Evolutionary conservation across 2,797 vertebrate genomes (phyloP).

Genomic region (Rhinatrema bivittatum): DNA sequence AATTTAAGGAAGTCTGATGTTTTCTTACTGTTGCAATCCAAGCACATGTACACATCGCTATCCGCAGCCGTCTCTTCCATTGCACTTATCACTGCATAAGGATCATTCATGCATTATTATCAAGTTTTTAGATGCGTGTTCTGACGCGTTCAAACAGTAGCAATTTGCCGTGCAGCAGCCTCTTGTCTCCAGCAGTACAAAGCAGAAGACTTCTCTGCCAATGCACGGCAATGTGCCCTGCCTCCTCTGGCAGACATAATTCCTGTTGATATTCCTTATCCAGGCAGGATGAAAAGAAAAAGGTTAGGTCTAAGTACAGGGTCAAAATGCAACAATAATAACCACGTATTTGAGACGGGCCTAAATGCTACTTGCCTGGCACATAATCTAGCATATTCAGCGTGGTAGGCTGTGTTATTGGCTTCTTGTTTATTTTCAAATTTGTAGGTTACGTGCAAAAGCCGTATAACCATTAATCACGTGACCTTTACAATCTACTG

Average conservation of each 20-base stretch:
- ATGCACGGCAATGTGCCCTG: too few relatives aligned
- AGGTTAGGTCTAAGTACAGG: conserved; percentile 27
- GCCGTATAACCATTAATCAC: too few relatives aligned
- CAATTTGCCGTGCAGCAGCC: background rate
- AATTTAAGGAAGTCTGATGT: conserved; percentile 3
- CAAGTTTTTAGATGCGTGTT: background rate
- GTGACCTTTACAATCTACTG: too few relatives aligned
- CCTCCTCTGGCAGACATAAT: too few relatives aligned
- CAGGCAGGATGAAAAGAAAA: conserved; percentile 21
- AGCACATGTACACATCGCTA: background rate
- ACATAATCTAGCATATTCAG: too few relatives aligned
- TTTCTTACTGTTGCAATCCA: background rate
- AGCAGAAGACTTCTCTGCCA: conserved; percentile 7
- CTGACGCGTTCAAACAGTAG: background rate
- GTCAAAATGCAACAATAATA: too few relatives aligned
- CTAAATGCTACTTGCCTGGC: too few relatives aligned
- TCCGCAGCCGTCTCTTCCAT: background rate
- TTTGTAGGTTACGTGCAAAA: too few relatives aligned
- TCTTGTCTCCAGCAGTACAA: background rate
- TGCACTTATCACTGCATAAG: background rate
- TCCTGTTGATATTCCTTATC: conserved; percentile 6
- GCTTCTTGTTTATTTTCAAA: too few relatives aligned
- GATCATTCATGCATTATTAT: background rate
- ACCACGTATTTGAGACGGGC: too few relatives aligned
- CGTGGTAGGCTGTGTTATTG: too few relatives aligned